A percentile compares a stretch with the other conserved stretches of the same genome.
Evolutionary conservation across 2,888 invertebrate genomes (phyloP).

Genomic region (Leptopilina drosophilae): DNA sequence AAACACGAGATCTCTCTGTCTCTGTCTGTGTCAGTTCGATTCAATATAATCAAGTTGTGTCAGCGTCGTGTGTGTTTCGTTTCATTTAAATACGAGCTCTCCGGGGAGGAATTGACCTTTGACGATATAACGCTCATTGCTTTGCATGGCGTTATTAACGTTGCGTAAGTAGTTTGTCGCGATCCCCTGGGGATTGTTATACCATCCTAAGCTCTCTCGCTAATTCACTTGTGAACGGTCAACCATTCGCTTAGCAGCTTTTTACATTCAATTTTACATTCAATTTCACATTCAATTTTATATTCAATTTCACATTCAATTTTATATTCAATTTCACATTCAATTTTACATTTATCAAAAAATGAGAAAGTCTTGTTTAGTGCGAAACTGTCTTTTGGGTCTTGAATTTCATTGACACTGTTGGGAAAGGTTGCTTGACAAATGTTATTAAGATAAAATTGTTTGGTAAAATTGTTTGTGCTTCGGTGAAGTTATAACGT

Average conservation of each 20-base stretch:
- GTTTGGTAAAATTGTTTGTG: too few relatives aligned
- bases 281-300: too few relatives aligned
- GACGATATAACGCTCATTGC: conserved; percentile 24
- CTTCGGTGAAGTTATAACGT: neutral
- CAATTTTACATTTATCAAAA: too few relatives aligned
- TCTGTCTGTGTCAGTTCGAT: conserved; percentile 16
- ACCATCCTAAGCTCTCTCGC: conserved; percentile 25
- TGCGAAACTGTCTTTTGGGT: neutral
- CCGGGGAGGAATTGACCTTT: conserved; percentile 40
- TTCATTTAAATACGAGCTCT: conserved; percentile 26
- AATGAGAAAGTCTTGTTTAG: too few relatives aligned
- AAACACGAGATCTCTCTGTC: conserved; percentile 17
- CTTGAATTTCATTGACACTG: neutral
- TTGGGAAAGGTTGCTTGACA: too few relatives aligned
- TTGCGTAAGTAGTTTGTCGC: conserved; percentile 33
- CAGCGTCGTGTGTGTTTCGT: conserved; percentile 11
- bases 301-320: too few relatives aligned
- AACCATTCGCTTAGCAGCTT: conserved; percentile 5
- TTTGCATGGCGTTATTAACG: conserved; percentile 41
- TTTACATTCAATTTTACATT: too few relatives aligned
- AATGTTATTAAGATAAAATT: too few relatives aligned
- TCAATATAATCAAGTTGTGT: conserved; percentile 3
- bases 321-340: too few relatives aligned
- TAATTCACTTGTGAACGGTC: conserved; percentile 25
- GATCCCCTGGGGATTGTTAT: conserved; percentile 19